Evolutionary conservation across 2,888 invertebrate genomes (phyloP).

Genomic region (Itoplectis maculator): DNA sequence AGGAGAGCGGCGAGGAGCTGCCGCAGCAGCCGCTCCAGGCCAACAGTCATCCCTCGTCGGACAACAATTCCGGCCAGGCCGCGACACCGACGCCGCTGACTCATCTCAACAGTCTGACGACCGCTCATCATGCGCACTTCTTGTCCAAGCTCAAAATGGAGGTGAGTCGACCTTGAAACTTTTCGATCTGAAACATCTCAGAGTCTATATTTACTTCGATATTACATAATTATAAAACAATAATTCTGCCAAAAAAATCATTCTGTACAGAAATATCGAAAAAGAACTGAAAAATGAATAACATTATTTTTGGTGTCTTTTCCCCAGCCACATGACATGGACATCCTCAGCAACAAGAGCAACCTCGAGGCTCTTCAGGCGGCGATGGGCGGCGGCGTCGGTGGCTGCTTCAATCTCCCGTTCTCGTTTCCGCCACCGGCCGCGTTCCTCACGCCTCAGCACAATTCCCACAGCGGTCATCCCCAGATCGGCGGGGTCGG

Average conservation of each 20-base stretch:
- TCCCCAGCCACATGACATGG: slow-evolving; percentile 73
- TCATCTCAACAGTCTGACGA: slow-evolving; percentile 86
- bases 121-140: slow-evolving; percentile 86
- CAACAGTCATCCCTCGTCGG: slow-evolving; percentile 78
- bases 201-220: no score
- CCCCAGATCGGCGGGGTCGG: slow-evolving; percentile 60
- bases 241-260: not conserved
- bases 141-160: slow-evolving; percentile 82
- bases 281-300: not conserved
- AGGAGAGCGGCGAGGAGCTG: slow-evolving; percentile 85
- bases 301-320: slow-evolving; percentile 6
- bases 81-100: slow-evolving; percentile 83
- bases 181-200: slow-evolving; percentile 1
- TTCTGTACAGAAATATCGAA: not conserved
- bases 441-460: slow-evolving; percentile 87
- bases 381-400: slow-evolving; percentile 76
- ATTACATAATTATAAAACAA: no score
- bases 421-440: slow-evolving; percentile 86
- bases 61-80: slow-evolving; percentile 74
- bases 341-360: slow-evolving; percentile 77
- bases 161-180: slow-evolving; percentile 71
- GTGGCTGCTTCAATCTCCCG: slow-evolving; percentile 84
- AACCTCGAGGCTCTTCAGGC: slow-evolving; percentile 81
- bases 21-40: slow-evolving; percentile 81
- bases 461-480: slow-evolving; percentile 75